These are phyloP conservation scores for Sepioteuthis lessoniana DNA, from an alignment of 2,888 invertebrate genomes.

Conservation along the genomic window DNA sequence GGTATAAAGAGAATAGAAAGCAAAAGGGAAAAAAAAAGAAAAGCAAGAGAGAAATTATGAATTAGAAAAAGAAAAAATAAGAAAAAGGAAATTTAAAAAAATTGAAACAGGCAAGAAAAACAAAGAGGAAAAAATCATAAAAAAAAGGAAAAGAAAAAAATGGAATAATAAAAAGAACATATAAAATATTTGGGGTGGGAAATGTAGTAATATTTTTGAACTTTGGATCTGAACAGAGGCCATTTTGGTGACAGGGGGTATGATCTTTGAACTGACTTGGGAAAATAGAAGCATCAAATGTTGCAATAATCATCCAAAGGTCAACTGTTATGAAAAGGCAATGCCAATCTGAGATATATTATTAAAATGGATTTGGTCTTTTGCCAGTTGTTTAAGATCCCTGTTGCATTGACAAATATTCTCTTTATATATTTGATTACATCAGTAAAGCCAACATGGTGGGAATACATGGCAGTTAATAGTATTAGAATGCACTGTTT, in stretches of 20 bases:
- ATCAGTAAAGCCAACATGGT: not conserved
- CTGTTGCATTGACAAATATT: not conserved
- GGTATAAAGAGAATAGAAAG: too few species aligned
- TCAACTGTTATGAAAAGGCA: not conserved
- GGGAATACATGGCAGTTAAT: not conserved
- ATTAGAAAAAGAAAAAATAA: too few species aligned
- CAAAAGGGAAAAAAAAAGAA: too few species aligned
- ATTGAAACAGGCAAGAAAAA: too few species aligned
- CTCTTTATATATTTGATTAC: not conserved
- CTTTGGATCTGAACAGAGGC: not conserved
- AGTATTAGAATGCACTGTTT: not conserved
- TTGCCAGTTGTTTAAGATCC: not conserved
- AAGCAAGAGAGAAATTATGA: too few species aligned
- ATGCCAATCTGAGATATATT: slow-evolving; percentile 20
- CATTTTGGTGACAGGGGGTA: not conserved
- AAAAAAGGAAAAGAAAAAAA: not conserved
- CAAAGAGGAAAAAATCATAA: too few species aligned
- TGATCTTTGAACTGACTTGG: not conserved
- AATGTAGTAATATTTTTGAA: not conserved
- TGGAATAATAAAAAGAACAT: not conserved
- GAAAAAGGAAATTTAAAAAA: too few species aligned
- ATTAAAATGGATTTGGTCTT: not conserved
- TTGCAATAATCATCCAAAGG: slow-evolving; percentile 33
- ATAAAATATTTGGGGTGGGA: not conserved
- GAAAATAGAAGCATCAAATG: not conserved